Conservation (phyloP, 2,113 vertebrate species). For the Aspidoscelis tigris region DNA sequence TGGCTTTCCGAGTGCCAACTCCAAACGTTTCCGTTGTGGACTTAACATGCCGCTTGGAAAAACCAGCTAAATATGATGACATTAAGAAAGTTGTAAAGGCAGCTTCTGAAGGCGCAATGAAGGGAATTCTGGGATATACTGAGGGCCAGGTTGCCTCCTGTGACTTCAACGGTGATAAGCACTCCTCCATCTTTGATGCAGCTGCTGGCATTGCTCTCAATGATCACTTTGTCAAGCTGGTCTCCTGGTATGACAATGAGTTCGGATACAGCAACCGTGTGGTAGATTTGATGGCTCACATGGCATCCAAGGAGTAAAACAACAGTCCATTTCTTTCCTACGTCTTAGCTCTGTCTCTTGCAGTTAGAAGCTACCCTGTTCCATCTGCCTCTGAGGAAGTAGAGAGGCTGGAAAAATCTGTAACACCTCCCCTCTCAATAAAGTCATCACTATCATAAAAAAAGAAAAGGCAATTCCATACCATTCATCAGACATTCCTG, state of each 20-base stretch:
- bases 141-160: constrained; percentile 95
- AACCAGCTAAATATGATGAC: constrained; percentile 93
- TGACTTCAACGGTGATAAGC: constrained; percentile 91
- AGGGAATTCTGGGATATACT: constrained; percentile 94
- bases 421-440: constrained; percentile 74
- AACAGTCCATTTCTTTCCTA: constrained; percentile 48
- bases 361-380: constrained; percentile 70
- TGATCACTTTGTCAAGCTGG: constrained; percentile 95
- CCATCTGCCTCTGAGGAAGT: constrained; percentile 69
- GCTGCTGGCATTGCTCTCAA: constrained; percentile 95
- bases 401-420: constrained; percentile 71
- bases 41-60: constrained; percentile 93
- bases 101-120: constrained; percentile 90
- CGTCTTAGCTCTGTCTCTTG: constrained; percentile 61
- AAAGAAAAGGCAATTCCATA: too few relatives aligned
- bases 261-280: constrained; percentile 95
- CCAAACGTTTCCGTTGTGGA: constrained; percentile 97
- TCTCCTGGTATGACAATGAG: constrained; percentile 98
- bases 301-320: constrained; percentile 89
- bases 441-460: constrained; percentile 68
- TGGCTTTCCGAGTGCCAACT: constrained; percentile 98
- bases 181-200: constrained; percentile 97
- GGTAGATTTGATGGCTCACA: constrained; percentile 92
- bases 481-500: too few relatives aligned
- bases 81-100: constrained; percentile 95